These are phyloP conservation scores for Cancer borealis DNA, from an alignment of 2,888 invertebrate species.

Conservation along the genomic window DNA sequence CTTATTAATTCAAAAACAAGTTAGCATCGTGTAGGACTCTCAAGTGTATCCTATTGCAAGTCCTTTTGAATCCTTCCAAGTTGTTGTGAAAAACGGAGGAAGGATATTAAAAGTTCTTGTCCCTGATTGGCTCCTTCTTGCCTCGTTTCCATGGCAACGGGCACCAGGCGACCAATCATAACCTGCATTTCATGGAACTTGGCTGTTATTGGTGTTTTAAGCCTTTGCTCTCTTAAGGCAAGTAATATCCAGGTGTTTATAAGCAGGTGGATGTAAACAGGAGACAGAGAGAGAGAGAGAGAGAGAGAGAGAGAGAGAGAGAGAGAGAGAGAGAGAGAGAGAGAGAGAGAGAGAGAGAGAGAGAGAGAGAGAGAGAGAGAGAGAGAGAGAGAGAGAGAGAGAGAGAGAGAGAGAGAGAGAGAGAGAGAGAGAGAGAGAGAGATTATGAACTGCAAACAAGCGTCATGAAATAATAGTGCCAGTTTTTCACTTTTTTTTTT, in stretches of 20 bases:
- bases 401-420: slow-evolving; percentile 20
- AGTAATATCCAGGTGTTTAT: neutral
- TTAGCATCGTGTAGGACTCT: too few relatives aligned
- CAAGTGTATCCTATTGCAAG: too few relatives aligned
- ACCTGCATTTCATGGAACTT: too few relatives aligned
- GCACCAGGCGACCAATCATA: neutral
- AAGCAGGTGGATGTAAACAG: neutral
- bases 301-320: neutral
- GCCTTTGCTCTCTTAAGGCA: too few relatives aligned
- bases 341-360: neutral
- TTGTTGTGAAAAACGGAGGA: neutral
- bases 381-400: slow-evolving; percentile 20
- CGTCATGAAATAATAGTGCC: neutral
- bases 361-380: neutral
- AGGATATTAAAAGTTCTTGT: neutral
- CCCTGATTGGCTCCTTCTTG: neutral
- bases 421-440: neutral
- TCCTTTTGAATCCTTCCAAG: too few relatives aligned
- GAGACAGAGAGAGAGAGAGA: neutral
- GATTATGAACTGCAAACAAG: neutral
- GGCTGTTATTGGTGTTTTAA: neutral
- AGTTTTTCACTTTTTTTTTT: neutral
- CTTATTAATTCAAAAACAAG: too few relatives aligned
- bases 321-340: neutral
- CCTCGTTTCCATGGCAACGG: neutral